Evolutionary conservation across 2,797 vertebrate species (phyloP).

Genomic region (Gymnocypris eckloni): DNA sequence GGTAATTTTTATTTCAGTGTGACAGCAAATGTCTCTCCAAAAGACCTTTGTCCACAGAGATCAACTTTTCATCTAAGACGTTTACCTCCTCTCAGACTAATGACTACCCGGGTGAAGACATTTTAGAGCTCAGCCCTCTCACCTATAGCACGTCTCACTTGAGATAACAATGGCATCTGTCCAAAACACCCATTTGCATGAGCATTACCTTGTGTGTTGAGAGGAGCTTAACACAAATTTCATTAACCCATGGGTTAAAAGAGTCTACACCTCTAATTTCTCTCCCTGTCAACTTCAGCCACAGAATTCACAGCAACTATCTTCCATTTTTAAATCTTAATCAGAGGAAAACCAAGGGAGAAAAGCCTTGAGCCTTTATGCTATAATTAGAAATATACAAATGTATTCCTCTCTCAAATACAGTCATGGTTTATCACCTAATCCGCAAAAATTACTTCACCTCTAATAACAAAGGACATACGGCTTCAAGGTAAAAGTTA

Average conservation of each 20-base stretch:
- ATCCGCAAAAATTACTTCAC: conserved; percentile 49
- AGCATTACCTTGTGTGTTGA: conserved; percentile 55
- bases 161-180: conserved; percentile 56
- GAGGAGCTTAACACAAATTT: conserved; percentile 57
- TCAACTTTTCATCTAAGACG: conserved; percentile 1
- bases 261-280: conserved; percentile 49
- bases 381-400: conserved; percentile 55
- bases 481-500: conserved; percentile 44
- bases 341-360: conserved; percentile 28
- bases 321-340: conserved; percentile 52
- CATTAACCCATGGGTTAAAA: conserved; percentile 65
- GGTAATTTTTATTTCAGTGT: not conserved
- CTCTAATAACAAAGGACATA: conserved; percentile 36
- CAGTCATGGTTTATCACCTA: conserved; percentile 48
- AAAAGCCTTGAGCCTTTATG: conserved; percentile 35
- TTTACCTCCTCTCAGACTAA: conserved; percentile 30
- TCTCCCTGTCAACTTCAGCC: conserved; percentile 57
- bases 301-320: conserved; percentile 30
- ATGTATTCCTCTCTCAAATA: conserved; percentile 36
- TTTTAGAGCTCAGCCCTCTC: conserved; percentile 33
- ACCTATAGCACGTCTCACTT: conserved; percentile 44
- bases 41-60: conserved; percentile 11
- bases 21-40: not conserved
- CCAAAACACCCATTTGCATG: conserved; percentile 58
- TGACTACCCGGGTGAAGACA: conserved; percentile 23